Base-by-base conservation (phyloP, 2,888 invertebrate species). In the Blera fallax region DNA sequence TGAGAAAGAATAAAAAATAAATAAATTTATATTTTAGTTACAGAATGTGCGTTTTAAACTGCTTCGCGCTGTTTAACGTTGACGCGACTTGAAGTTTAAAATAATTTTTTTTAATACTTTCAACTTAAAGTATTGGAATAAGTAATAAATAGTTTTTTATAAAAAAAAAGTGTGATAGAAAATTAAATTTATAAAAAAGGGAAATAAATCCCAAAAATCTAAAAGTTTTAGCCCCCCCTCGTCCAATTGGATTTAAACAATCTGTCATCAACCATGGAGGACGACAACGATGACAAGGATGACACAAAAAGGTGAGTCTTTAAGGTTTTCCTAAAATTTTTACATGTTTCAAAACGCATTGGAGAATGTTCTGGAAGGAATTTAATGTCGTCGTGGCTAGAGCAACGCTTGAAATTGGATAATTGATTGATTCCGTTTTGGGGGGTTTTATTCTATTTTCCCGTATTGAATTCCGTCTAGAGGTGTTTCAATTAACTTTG, bases 211-310 rank as follows among this genome's bases (percentile, higher is more conserved):
- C 21, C 56, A 6, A 16, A 43, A 16, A 32, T 6, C 18, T n/a
- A n/a, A 6, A 37, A 67, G 10, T 69, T 37, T 77, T 10, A 58
- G 4, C 16, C 24, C 7, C 10, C 67, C 43, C 54, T 81, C 72
- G 29, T 77, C 65, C 81, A 58, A 87, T 88, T 87, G 89, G 90
- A 89, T 88, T 89, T 88, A 72, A 81, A 83, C 85, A 88, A 81
- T 87, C 87, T 88, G 77, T 87, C 88, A 73, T 58, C 73, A 43
- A 88, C 48, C 40, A 96, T 96, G 95, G 96, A 96, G 79, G 96
- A 97, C 91, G 96, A 96, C 88, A 95, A 95, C 64, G 96, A 97
- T 89, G 96, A 97, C 89, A 96, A 96, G 92, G 97, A 97, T 92
- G 96, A 96, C 89, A 94, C 96, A 10, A 97, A 97, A 93, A 94